Evolutionary conservation across 2,797 vertebrate genomes (phyloP).

Genomic region (Schizothorax lantsangensis): DNA sequence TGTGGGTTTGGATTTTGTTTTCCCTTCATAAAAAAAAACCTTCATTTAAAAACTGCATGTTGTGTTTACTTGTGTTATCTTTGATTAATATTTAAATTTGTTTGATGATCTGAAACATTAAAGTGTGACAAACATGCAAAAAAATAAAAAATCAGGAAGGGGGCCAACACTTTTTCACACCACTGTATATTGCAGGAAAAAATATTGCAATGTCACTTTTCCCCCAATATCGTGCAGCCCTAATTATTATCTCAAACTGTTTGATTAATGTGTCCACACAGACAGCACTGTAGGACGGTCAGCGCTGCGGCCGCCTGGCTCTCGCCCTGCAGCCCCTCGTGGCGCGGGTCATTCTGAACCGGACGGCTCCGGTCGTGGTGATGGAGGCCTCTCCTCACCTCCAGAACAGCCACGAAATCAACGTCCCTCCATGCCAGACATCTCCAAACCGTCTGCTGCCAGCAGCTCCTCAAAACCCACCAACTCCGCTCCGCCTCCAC

Average conservation of each 20-base stretch:
- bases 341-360: slow-evolving; percentile 75
- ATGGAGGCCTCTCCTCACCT: slow-evolving; percentile 71
- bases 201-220: neutral
- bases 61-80: no score
- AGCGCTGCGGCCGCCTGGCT: slow-evolving; percentile 82
- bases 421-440: slow-evolving; percentile 90
- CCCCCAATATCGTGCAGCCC: neutral
- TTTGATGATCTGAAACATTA: no score
- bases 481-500: slow-evolving; percentile 78
- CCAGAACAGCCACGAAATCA: slow-evolving; percentile 85
- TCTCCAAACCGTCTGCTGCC: slow-evolving; percentile 77
- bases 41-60: no score
- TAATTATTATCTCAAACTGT: neutral
- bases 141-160: no score
- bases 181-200: neutral
- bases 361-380: slow-evolving; percentile 53
- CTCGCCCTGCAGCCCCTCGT: slow-evolving; percentile 84
- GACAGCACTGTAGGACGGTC: slow-evolving; percentile 82
- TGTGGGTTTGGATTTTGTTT: no score
- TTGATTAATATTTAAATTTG: no score
- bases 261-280: slow-evolving; percentile 61
- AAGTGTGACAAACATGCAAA: no score
- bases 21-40: no score
- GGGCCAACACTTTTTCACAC: no score
- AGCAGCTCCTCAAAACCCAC: slow-evolving; percentile 78